Evolutionary conservation across 2,113 vertebrate genomes (phyloP).

Genomic region (Uria aalge): DNA sequence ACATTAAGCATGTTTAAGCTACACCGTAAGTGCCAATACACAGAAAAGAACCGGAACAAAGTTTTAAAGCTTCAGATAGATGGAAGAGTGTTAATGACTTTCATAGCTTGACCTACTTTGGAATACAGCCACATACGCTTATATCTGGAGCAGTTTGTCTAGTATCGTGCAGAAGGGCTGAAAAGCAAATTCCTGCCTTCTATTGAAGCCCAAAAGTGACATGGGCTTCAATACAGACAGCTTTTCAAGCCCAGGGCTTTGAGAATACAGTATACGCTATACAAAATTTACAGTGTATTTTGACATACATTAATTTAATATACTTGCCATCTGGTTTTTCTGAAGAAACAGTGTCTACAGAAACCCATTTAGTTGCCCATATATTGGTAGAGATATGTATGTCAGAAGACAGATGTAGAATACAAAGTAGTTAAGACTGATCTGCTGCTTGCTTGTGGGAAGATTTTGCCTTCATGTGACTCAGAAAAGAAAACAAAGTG

Average conservation of each 20-base stretch:
- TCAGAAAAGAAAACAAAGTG: neutral
- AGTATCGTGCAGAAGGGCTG: neutral
- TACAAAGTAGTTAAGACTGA: neutral
- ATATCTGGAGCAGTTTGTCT: neutral
- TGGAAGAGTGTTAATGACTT: neutral
- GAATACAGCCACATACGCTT: neutral
- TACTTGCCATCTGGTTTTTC: neutral
- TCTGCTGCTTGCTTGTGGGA: neutral
- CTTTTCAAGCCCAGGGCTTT: neutral
- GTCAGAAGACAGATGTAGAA: neutral
- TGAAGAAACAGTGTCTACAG: neutral
- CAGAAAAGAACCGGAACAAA: neutral
- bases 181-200: neutral
- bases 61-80: neutral
- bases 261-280: rapidly evolving
- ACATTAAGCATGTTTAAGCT: neutral
- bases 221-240: neutral
- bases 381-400: neutral
- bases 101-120: constrained; percentile 28
- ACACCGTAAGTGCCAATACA: neutral
- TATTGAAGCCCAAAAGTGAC: neutral
- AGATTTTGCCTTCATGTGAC: neutral
- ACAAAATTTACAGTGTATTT: neutral
- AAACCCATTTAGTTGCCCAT: neutral
- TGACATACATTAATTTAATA: neutral